These are phyloP conservation scores for Tachina lurida DNA, from an alignment of 2,888 invertebrate species.

Conservation along the genomic window DNA sequence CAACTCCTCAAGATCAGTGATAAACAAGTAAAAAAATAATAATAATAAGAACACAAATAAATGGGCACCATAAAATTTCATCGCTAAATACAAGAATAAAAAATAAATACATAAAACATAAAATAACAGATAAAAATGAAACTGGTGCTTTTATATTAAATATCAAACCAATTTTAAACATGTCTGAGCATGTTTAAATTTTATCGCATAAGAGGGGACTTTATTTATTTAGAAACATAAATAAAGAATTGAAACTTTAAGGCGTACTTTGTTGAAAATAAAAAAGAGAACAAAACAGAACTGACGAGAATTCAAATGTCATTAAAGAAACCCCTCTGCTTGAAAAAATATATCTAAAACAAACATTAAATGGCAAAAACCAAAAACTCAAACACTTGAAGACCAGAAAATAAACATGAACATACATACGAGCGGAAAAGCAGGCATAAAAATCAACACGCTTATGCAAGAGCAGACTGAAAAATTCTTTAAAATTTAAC, in stretches of 20 bases:
- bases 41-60: slow-evolving; percentile 39
- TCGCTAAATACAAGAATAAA: slow-evolving; percentile 12
- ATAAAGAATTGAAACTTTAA: slow-evolving; percentile 35
- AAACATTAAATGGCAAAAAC: slow-evolving; percentile 67
- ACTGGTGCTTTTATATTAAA: slow-evolving; percentile 30
- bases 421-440: slow-evolving; percentile 15
- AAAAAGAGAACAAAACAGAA: slow-evolving; percentile 9
- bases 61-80: slow-evolving; percentile 59
- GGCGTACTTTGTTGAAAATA: slow-evolving; percentile 53
- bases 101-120: slow-evolving; percentile 1
- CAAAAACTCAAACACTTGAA: slow-evolving; percentile 59
- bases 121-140: slow-evolving; percentile 52
- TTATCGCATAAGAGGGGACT: slow-evolving; percentile 24
- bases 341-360: slow-evolving; percentile 48
- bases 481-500: not conserved
- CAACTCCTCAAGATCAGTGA: slow-evolving; percentile 54
- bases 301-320: slow-evolving; percentile 59
- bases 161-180: slow-evolving; percentile 55
- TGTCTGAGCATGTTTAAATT: slow-evolving; percentile 57
- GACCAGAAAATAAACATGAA: slow-evolving; percentile 44
- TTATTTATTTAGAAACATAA: slow-evolving; percentile 4
- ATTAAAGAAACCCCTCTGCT: slow-evolving; percentile 55
- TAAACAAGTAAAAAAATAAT: slow-evolving; percentile 1
- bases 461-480: not conserved
- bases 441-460: slow-evolving; percentile 29